Base-by-base conservation (phyloP, 2,113 vertebrate species). In the Hirundichthys speculiger region DNA sequence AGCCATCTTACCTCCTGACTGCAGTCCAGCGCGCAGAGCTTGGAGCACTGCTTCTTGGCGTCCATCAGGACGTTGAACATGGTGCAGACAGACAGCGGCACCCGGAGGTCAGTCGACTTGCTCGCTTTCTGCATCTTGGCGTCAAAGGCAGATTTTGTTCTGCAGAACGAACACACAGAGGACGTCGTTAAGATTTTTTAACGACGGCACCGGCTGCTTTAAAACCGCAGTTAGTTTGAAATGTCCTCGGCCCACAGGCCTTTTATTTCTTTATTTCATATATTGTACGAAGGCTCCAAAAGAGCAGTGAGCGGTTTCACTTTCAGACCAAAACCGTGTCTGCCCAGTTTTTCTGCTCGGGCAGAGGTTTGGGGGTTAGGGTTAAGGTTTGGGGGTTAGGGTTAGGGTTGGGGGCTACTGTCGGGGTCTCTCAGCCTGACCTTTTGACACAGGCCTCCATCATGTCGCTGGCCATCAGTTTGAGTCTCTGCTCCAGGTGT, bases 391-490 rank as follows among this genome's bases (percentile, higher is more conserved):
- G n/a, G n/a, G n/a, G n/a, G n/a, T n/a, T n/a, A n/a, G n/a, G n/a
- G n/a, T n/a, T n/a, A n/a, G n/a, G n/a, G n/a, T n/a, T n/a, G n/a
- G n/a, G n/a, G n/a, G n/a, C n/a, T 34, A 10, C 30, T 34, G 30
- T 7, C 11, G 30, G 30, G 30, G 30, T 34, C 30, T 34, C 11
- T 34, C 30, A 34, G 30, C 6, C 79, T 79, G 43, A 99, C 98
- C 98, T 96, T 92, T 96, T 98, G 61, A 99, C 94, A 21, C 96
- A 99, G 83, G 98, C 96, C 86, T 99, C 97, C 90, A 98, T 96
- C 98, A 99, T 99, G 87, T 99, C 96, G 86, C 95, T 95, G 82
- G 96, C 96, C 98, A 99, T 98, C 66, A 98, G 94, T 82, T 98
- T 99, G 66, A 99, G 96, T 61, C 97, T 94, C 77, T 98, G 97